These are phyloP conservation scores for Poecilia velifera DNA, from an alignment of 2,797 vertebrate species.

Conservation along the genomic window DNA sequence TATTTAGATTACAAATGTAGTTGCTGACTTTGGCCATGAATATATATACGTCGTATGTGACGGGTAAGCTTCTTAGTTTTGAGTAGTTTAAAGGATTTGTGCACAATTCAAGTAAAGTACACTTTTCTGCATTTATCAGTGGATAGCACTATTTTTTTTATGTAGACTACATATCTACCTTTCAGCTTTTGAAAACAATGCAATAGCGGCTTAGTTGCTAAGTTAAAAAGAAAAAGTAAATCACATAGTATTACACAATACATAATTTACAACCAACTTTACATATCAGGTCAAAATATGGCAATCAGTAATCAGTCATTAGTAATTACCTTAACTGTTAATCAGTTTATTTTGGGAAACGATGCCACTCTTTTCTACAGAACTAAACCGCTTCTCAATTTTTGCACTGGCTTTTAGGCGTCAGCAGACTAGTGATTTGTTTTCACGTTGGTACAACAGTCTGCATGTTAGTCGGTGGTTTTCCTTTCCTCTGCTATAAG, in stretches of 20 bases:
- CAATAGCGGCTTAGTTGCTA: no score
- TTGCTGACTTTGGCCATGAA: background rate
- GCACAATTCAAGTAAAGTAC: background rate
- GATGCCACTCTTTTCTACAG: background rate
- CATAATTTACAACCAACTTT: background rate
- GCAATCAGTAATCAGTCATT: background rate
- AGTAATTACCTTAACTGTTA: background rate
- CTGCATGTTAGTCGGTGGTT: background rate
- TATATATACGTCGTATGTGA: background rate
- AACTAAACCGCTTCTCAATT: background rate
- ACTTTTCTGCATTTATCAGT: background rate
- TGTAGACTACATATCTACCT: background rate
- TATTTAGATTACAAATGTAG: background rate
- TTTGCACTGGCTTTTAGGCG: background rate
- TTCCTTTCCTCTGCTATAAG: conserved; percentile 22
- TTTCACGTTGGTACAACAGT: background rate
- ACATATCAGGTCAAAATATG: background rate
- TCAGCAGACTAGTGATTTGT: background rate
- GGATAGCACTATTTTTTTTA: background rate
- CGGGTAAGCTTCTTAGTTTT: background rate
- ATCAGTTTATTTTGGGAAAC: background rate
- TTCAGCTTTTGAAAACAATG: background rate
- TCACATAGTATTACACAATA: background rate
- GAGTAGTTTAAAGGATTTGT: background rate
- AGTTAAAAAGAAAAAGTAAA: no score